A percentile compares a stretch with the other conserved stretches of the same genome.
phyloP scores from a whole-genome alignment of 2,888 invertebrate genomes.

The Hemicrepidius hirtus region DNA sequence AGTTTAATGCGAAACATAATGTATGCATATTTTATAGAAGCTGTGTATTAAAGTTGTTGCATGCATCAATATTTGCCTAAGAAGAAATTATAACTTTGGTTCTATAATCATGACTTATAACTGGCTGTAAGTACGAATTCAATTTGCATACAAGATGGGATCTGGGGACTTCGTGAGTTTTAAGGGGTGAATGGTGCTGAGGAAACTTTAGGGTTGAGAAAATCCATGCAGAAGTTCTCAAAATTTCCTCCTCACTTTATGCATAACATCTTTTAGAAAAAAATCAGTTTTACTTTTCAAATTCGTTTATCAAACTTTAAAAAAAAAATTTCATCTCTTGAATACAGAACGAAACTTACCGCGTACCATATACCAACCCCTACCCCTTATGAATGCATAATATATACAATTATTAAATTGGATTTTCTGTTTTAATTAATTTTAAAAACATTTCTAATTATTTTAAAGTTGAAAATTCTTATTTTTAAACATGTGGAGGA shows the following conservation, averaged over 20 bases:
- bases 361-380: too few species aligned
- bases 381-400: too few species aligned
- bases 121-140: conserved; percentile 66
- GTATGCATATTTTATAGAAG: conserved; percentile 51
- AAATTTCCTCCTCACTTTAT: conserved; percentile 26
- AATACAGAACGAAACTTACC: too few species aligned
- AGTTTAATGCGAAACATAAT: conserved; percentile 50
- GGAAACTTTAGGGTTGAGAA: conserved; percentile 46
- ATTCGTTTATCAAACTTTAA: neutral
- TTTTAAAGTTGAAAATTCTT: too few species aligned
- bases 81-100: conserved; percentile 61
- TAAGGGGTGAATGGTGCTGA: conserved; percentile 46
- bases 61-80: conserved; percentile 61
- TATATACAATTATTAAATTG: too few species aligned
- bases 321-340: neutral
- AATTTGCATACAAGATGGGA: conserved; percentile 68
- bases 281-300: conserved; percentile 2
- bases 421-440: too few species aligned
- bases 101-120: conserved; percentile 65
- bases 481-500: too few species aligned
- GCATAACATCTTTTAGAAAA: neutral
- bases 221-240: conserved; percentile 40
- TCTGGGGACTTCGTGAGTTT: conserved; percentile 55
- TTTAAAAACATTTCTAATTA: too few species aligned
- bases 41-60: conserved; percentile 52